Conservation (phyloP, 2,113 vertebrate genomes). For the Ctenomys sociabilis region DNA sequence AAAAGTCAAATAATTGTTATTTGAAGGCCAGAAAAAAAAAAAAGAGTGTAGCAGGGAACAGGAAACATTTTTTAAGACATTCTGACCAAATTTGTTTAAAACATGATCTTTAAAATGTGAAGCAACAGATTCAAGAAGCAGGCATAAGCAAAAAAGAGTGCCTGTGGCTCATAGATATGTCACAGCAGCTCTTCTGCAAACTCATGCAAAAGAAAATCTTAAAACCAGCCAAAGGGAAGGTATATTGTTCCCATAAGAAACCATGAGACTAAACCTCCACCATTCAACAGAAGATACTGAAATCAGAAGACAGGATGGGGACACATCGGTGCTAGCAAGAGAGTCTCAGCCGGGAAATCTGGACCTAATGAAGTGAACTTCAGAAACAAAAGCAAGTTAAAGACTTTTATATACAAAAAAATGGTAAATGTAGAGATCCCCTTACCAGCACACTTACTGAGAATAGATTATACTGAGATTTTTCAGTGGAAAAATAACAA, state of each 20-base stretch:
- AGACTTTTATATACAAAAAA: neutral
- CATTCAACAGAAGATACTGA: neutral
- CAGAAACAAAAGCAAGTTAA: neutral
- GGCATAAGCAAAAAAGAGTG: neutral
- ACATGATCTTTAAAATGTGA: constrained; percentile 18
- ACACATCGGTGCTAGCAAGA: neutral
- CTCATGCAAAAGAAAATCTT: constrained; percentile 8
- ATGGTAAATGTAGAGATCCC: neutral
- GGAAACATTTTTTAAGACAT: neutral
- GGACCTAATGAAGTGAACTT: neutral
- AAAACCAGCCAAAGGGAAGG: neutral
- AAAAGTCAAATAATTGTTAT: neutral
- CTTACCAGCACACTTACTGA: neutral
- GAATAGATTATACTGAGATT: neutral
- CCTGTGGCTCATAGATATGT: neutral
- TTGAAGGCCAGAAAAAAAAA: neutral
- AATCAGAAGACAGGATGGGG: neutral
- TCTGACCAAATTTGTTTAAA: neutral
- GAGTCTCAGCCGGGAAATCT: neutral
- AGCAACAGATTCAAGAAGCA: neutral
- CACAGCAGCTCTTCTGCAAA: constrained; percentile 38
- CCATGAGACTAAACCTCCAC: neutral
- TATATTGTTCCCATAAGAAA: neutral
- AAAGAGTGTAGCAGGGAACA: neutral
- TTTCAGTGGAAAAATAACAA: neutral